A percentile compares a stretch with the other conserved stretches of the same genome.
Conservation (phyloP, 2,113 vertebrate species). For the Phodopus roborovskii region DNA sequence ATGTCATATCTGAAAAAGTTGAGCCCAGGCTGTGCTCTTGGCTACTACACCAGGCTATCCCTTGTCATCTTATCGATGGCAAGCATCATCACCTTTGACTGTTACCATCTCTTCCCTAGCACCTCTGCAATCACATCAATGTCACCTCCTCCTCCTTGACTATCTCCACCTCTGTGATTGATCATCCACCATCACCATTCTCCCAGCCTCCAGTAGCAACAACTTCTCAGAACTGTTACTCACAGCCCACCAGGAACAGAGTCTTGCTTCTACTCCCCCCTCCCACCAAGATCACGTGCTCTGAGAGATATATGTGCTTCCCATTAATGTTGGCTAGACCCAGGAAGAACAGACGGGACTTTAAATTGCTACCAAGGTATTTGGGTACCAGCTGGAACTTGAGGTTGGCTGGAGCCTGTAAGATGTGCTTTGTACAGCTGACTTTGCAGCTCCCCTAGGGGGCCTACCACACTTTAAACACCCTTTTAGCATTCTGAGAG, state of each 20-base stretch:
- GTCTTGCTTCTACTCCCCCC: background rate
- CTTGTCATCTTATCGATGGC: background rate
- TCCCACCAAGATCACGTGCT: background rate
- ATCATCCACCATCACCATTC: background rate
- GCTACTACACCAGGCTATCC: background rate
- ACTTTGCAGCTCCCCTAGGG: constrained; percentile 55
- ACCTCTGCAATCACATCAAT: background rate
- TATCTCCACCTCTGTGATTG: background rate
- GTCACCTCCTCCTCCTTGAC: background rate
- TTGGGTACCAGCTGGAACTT: constrained; percentile 67
- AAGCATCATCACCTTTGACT: background rate
- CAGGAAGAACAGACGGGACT: constrained; percentile 47
- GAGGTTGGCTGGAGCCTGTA: constrained; percentile 60
- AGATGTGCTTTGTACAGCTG: constrained; percentile 59
- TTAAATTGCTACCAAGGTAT: constrained; percentile 61
- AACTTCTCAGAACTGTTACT: background rate
- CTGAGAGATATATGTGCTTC: background rate
- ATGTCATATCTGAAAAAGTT: background rate
- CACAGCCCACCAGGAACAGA: background rate
- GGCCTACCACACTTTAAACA: constrained; percentile 56
- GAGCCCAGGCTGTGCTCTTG: background rate
- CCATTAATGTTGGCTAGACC: constrained; percentile 18
- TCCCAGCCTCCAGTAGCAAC: background rate
- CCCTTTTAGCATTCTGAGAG: constrained; percentile 68
- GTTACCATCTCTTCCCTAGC: background rate